Base-by-base conservation (phyloP, 2,888 invertebrate species). In the Tribolium freemani region DNA sequence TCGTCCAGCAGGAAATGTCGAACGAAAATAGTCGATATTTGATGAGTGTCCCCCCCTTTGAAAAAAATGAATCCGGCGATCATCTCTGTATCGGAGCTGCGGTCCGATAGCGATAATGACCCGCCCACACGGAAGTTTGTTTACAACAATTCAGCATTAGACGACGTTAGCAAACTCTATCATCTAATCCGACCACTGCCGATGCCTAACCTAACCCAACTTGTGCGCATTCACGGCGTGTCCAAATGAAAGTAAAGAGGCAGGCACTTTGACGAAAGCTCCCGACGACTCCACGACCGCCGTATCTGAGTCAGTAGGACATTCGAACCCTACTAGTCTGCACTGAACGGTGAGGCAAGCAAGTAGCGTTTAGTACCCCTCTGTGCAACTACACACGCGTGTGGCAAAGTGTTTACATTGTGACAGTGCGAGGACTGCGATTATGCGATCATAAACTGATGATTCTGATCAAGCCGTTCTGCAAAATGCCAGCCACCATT, bases 221-320 rank as follows among this genome's bases (percentile, higher is more conserved):
- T 79, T 78, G 77, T 79, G 82, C 81, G 82, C 79, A 78, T 72
- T 70, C 74, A 72, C 72, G 73, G 73, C 76, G 76, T 76, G 78
- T 75, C 75, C 80, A 80, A 81, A 80, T 79, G 80, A 81, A 81
- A 81, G 82, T 83, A 80, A 89, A 89, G 88, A 88, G 84, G 85
- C 85, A 73, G 78, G 76, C 78, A 66, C 73, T 71, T 53, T 61
- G 57, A 69, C 85, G 85, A 83, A 76, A 72, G 74, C 83, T 76
- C 84, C 89, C 89, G 89, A 89, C 85, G 87, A 87, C 85, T 87
- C 87, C 88, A 88, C 86, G 86, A 89, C 88, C 88, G 87, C 87
- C 88, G 88, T 89, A 90, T 90, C 89, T 91, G 90, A 90, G 90
- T 90, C 90, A 90, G 90, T 90, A 89, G 90, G 90, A 85, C 86